phyloP scores from a whole-genome alignment of 2,113 vertebrate genomes.

The Apeltes quadracus region DNA sequence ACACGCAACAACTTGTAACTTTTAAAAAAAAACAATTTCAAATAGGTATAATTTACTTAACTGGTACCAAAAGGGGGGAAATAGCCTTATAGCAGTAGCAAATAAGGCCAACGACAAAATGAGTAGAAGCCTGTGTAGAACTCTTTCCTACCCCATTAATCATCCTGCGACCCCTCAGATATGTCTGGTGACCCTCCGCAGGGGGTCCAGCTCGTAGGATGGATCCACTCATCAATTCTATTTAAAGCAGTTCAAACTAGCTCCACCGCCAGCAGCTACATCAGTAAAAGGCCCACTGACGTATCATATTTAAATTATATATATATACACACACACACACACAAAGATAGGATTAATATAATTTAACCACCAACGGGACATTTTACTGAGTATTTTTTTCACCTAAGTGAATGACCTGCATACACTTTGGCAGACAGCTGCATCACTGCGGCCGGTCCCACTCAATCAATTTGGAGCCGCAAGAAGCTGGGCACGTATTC shows the following conservation, averaged over 20 bases:
- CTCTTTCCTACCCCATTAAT: not conserved
- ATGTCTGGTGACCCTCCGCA: not conserved
- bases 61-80: not conserved
- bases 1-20: not conserved
- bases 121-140: not conserved
- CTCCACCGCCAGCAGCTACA: not conserved
- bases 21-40: not conserved
- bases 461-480: conserved; percentile 48
- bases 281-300: not conserved
- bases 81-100: not conserved
- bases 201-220: not conserved
- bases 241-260: not conserved
- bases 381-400: not conserved
- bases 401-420: not conserved
- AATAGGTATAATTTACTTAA: not conserved
- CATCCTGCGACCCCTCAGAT: not conserved
- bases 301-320: not conserved
- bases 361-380: not conserved
- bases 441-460: conserved; percentile 37
- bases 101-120: not conserved
- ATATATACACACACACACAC: too few species aligned
- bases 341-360: not conserved
- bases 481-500: conserved; percentile 43
- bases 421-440: conserved; percentile 43
- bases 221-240: not conserved